phyloP scores from a whole-genome alignment of 2,113 vertebrate species.

The Scomber japonicus region DNA sequence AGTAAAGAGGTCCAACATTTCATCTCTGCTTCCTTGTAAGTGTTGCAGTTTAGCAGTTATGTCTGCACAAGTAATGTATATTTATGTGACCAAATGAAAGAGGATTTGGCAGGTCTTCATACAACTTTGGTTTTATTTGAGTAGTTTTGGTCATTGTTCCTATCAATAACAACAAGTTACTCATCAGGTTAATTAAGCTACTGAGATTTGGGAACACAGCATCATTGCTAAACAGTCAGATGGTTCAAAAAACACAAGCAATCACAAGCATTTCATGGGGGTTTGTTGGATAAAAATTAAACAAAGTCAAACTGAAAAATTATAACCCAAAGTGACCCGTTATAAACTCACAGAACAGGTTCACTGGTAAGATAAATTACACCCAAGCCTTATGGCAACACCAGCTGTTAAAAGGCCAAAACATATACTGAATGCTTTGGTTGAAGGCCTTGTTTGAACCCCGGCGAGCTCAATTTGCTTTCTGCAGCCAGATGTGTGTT shows the following conservation, averaged over 20 bases:
- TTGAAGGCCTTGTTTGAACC: no score
- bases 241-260: no score
- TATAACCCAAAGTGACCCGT: no score
- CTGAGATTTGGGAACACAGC: background rate
- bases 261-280: no score
- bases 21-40: background rate
- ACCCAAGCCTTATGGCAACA: no score
- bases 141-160: background rate
- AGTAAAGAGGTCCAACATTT: slow-evolving; percentile 14
- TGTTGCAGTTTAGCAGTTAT: background rate
- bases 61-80: background rate
- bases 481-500: no score
- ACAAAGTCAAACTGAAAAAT: no score
- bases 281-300: background rate
- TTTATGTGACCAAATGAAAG: background rate
- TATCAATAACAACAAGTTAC: background rate
- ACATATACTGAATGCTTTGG: no score
- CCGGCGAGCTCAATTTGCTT: no score
- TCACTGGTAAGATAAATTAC: no score
- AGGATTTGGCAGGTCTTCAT: background rate
- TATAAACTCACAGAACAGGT: no score
- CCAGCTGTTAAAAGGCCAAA: background rate
- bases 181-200: background rate
- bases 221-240: background rate
- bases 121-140: background rate